Conservation (phyloP, 2,888 invertebrate genomes). For the Dasypolia templi region DNA sequence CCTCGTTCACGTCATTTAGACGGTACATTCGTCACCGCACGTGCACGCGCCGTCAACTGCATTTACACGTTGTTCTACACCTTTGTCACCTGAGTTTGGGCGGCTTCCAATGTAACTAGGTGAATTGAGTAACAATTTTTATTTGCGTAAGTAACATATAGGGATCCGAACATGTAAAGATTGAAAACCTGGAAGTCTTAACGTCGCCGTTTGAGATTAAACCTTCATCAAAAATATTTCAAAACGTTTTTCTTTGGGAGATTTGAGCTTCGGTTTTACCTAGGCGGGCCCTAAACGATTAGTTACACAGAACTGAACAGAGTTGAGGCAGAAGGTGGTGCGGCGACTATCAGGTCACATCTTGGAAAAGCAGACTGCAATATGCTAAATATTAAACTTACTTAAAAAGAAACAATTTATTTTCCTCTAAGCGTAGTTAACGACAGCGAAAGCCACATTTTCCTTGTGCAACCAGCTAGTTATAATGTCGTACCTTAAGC, state of each 20-base stretch:
- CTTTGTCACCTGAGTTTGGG: not conserved
- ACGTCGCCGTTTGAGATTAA: not conserved
- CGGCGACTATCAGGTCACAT: not conserved
- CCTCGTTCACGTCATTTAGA: slow-evolving; percentile 6
- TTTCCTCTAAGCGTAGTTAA: slow-evolving; percentile 14
- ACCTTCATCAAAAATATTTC: slow-evolving; percentile 22
- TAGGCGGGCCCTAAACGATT: too few relatives aligned
- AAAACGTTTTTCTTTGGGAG: slow-evolving; percentile 5
- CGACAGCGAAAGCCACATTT: not conserved
- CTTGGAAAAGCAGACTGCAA: not conserved
- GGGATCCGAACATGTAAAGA: not conserved
- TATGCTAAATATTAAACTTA: not conserved
- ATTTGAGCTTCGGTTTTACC: slow-evolving; percentile 10
- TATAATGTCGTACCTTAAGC: slow-evolving; percentile 48
- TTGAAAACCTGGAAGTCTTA: slow-evolving; percentile 7
- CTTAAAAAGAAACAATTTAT: not conserved
- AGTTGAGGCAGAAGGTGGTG: not conserved
- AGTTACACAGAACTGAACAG: not conserved
- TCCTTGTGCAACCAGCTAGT: slow-evolving; percentile 35
- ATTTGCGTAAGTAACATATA: slow-evolving; percentile 8
- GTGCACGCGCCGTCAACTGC: not conserved
- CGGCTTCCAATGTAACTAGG: not conserved
- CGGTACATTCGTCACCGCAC: slow-evolving; percentile 1
- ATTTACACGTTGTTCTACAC: not conserved
- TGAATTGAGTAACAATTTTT: not conserved